phyloP scores from a whole-genome alignment of 2,113 vertebrate species.

The Syrmaticus mikado region DNA sequence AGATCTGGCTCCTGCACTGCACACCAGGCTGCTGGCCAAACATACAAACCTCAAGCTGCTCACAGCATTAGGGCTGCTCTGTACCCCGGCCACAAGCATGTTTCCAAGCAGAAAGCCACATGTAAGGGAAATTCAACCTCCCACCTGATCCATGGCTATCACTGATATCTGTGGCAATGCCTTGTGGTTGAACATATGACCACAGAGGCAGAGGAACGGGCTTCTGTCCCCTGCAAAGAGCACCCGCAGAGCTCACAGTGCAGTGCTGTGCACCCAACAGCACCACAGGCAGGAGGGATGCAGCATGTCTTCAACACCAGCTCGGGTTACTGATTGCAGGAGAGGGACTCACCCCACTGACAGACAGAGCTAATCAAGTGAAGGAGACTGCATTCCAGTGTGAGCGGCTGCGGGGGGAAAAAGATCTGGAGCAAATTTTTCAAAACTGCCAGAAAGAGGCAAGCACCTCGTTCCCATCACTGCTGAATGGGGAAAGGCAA shows the following conservation, averaged over 20 bases:
- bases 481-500: accelerated
- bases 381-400: conserved; percentile 22
- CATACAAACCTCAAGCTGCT: background rate
- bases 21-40: background rate
- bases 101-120: background rate
- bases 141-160: background rate
- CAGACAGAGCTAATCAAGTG: background rate
- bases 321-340: conserved; percentile 51
- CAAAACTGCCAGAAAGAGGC: background rate
- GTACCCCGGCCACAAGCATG: background rate
- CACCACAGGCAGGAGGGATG: background rate
- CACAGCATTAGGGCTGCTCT: background rate
- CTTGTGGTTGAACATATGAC: background rate
- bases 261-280: accelerated
- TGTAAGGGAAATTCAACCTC: background rate
- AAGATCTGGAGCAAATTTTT: background rate
- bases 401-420: background rate
- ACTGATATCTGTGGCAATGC: background rate
- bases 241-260: accelerated
- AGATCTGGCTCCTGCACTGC: background rate
- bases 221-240: background rate
- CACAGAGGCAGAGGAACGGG: background rate
- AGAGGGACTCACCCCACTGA: conserved; percentile 39
- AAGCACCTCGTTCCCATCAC: background rate
- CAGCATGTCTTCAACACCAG: conserved; percentile 50